phyloP scores from a whole-genome alignment of 2,888 invertebrate species.

The Xanthorhoe spadicearia region DNA sequence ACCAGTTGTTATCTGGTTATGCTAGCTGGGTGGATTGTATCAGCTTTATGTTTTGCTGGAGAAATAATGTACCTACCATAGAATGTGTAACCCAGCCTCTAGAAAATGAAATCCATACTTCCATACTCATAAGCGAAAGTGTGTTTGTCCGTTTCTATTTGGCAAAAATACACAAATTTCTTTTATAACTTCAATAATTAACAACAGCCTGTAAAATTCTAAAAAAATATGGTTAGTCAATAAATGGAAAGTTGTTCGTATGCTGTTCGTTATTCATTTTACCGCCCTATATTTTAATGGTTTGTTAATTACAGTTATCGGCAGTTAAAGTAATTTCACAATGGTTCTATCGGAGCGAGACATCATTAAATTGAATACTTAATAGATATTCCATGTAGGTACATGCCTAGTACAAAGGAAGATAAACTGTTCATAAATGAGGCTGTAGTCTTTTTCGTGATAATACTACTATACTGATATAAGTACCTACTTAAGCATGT shows the following conservation, averaged over 20 bases:
- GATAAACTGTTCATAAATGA: too few relatives aligned
- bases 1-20: slow-evolving; percentile 67
- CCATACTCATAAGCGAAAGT: too few relatives aligned
- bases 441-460: too few relatives aligned
- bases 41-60: slow-evolving; percentile 55
- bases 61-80: slow-evolving; percentile 56
- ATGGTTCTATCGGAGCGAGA: not conserved
- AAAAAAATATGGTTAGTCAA: not conserved
- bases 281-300: not conserved
- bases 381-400: not conserved
- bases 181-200: too few relatives aligned
- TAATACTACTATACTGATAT: too few relatives aligned
- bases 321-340: not conserved
- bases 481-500: too few relatives aligned
- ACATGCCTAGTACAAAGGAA: too few relatives aligned
- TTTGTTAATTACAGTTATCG: slow-evolving; percentile 1
- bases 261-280: not conserved
- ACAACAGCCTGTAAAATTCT: not conserved
- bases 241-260: not conserved
- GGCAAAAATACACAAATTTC: too few relatives aligned
- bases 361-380: not conserved
- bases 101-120: not conserved
- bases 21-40: slow-evolving; percentile 62
- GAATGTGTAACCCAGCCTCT: slow-evolving; percentile 31
- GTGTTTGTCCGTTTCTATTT: too few relatives aligned